Conservation (phyloP, 1,140 invertebrate species). For the Palaemon carinicauda region DNA sequence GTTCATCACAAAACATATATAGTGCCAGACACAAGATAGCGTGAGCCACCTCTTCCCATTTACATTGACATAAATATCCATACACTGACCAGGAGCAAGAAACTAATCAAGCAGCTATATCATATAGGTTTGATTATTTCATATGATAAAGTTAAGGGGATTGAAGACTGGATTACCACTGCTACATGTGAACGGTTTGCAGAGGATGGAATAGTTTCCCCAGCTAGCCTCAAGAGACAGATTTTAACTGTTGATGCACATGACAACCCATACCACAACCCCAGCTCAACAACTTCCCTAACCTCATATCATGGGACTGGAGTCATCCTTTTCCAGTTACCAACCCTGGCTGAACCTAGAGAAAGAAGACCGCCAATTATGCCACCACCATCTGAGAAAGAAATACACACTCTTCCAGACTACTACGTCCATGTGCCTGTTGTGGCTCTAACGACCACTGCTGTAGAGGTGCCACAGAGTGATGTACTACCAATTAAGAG, state of each 20-base stretch:
- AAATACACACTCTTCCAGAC: not conserved
- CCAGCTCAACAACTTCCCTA: not conserved
- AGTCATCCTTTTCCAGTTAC: not conserved
- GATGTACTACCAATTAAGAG: not conserved
- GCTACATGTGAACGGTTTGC: not conserved
- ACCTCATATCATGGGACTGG: constrained; percentile 25
- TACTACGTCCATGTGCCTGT: not conserved
- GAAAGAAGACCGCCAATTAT: not conserved
- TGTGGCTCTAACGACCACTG: not conserved
- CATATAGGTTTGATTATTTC: not conserved
- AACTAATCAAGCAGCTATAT: not conserved
- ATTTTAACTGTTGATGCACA: not conserved
- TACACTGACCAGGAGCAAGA: constrained; percentile 19
- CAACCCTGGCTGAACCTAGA: not conserved
- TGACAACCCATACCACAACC: constrained; percentile 15
- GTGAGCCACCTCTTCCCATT: constrained; percentile 25
- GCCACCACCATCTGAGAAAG: not conserved
- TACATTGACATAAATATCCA: constrained; percentile 25
- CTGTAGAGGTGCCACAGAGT: constrained; percentile 1
- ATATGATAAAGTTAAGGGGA: not conserved
- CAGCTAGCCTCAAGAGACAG: not conserved
- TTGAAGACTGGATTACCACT: not conserved
- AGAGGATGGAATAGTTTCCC: not conserved
- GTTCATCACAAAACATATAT: not conserved
- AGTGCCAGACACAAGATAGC: constrained; percentile 18